Evolutionary conservation across 2,888 invertebrate genomes (phyloP).

Genomic region (Heliconius ismenius): DNA sequence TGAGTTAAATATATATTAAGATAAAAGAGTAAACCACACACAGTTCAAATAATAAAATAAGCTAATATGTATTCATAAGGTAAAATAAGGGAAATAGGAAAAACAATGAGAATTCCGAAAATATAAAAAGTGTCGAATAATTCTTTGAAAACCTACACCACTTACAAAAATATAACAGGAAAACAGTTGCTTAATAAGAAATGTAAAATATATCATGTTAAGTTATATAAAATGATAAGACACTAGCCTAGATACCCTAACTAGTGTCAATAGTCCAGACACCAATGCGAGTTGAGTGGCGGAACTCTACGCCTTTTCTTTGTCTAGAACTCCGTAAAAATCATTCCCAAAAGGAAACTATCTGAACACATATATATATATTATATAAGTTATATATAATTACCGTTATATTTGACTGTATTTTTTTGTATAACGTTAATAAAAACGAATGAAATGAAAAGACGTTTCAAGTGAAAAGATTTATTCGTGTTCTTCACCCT

Average conservation of each 20-base stretch:
- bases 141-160: background rate
- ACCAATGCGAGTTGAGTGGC: background rate
- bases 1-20: too few species aligned
- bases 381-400: slow-evolving; percentile 19
- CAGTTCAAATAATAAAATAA: background rate
- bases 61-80: background rate
- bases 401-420: slow-evolving; percentile 21
- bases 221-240: too few species aligned
- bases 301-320: background rate
- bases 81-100: too few species aligned
- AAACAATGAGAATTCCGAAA: background rate
- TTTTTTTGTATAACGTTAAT: slow-evolving; percentile 35
- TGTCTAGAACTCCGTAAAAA: too few species aligned
- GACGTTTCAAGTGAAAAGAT: slow-evolving; percentile 33
- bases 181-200: background rate
- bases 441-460: slow-evolving; percentile 41
- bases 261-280: too few species aligned
- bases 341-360: too few species aligned
- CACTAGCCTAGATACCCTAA: too few species aligned
- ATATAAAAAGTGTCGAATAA: background rate
- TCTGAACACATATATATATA: too few species aligned
- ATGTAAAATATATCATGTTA: too few species aligned
- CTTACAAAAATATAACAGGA: background rate
- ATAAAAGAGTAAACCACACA: too few species aligned
- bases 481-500: slow-evolving; percentile 34